Percentiles rank a stretch among this genome's conserved stretches.
Conservation (phyloP, 2,113 vertebrate genomes). For the Amphiprion ocellaris region DNA sequence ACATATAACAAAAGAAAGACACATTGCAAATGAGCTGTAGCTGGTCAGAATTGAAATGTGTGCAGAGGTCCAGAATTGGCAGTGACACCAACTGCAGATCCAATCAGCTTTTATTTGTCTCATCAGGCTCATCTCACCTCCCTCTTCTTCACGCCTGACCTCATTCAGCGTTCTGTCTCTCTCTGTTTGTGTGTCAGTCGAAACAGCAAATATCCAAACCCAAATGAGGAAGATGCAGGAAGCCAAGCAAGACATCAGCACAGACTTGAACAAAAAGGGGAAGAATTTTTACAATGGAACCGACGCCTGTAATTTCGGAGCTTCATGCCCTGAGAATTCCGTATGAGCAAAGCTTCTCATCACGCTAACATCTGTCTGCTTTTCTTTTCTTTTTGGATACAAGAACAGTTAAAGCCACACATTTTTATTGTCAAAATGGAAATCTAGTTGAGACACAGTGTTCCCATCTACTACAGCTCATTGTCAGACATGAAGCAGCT, state of each 20-base stretch:
- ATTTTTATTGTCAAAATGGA: too few species aligned
- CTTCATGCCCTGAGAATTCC: background rate
- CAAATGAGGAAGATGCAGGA: background rate
- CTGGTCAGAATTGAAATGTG: background rate
- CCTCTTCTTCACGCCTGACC: conserved; percentile 5
- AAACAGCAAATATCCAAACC: conserved; percentile 2
- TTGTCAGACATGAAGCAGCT: background rate
- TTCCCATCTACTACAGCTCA: background rate
- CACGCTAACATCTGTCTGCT: background rate
- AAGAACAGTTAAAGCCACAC: too few species aligned
- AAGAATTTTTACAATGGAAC: background rate
- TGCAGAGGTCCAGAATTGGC: background rate
- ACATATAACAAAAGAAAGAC: background rate
- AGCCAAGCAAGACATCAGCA: background rate
- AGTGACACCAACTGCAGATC: conserved; percentile 7
- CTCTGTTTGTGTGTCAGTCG: background rate
- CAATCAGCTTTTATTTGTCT: conserved; percentile 56
- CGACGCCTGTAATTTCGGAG: background rate
- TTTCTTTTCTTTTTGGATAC: background rate
- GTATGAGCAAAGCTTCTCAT: too few species aligned
- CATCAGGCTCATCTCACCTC: conserved; percentile 33
- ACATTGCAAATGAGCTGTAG: background rate
- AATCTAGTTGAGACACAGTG: too few species aligned
- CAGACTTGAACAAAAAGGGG: background rate
- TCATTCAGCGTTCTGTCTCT: background rate